Evolutionary conservation across 2,888 invertebrate species (phyloP), one percentile per base, ranked within the genome.

Genomic region (Chaetogeoica ovagalla): DNA sequence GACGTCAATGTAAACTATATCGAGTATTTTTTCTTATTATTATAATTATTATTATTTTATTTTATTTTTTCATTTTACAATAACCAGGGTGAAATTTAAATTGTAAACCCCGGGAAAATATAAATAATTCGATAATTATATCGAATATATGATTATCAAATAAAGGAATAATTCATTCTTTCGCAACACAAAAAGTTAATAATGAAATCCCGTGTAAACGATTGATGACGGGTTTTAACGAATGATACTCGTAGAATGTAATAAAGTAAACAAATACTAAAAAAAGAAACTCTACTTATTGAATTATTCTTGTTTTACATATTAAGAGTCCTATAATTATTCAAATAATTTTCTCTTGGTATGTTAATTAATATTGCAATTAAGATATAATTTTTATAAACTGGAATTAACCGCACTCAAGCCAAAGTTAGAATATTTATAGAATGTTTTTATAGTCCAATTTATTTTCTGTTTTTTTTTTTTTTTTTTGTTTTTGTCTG

Each of bases 1-100:
- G 77, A 79, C 70, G 77, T 79, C 77, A 70, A 70, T 69, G 60
- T 77, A 59, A 60, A 69, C 19, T 63, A 55, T 74, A 60, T 62
- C 62, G 39, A 70, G 55, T 79, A 63, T 39, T 52, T 62, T 59
- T 68, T 17, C 17, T 52, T 8, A n/a, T n/a, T n/a, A n/a, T n/a
- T n/a, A n/a, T n/a, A n/a, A n/a, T n/a, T n/a, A n/a, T n/a, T n/a
- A n/a, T 69, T 30, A 17, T 4, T 43, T n/a, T 15, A n/a, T 48
- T 43, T 43, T 43, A 21, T n/a, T 48, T 72, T 60, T 60, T 72
- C 21, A 43, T 72, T 48, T 62, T 72, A 60, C 21, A 48, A 74
- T 39, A 21, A 74, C 55, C 74, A 74, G 74, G 74, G 74, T 74
- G 63, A 55, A 74, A 74, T 55, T 39, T 52, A 68, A 55, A 23